phyloP scores from a whole-genome alignment of 2,888 invertebrate genomes.

The Bugula neritina region DNA sequence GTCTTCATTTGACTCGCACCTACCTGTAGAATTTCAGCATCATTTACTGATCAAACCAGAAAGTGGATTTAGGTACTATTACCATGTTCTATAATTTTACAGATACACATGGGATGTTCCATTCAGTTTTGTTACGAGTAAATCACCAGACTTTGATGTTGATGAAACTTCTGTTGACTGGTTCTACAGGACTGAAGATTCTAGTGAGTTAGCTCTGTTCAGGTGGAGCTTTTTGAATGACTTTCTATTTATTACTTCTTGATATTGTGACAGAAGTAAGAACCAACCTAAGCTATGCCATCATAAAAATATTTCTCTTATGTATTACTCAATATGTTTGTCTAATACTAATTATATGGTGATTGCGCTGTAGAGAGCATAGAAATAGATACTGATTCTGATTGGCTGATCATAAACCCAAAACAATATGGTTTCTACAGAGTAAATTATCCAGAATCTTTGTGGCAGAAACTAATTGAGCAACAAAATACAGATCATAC shows the following conservation, averaged over 20 bases:
- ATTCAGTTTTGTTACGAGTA: conserved; percentile 12
- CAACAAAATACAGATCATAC: conserved; percentile 57
- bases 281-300: too few species aligned
- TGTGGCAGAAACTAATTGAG: conserved; percentile 50
- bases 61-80: too few species aligned
- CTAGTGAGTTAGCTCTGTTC: conserved; percentile 7
- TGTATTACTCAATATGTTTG: too few species aligned
- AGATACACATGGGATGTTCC: conserved; percentile 23
- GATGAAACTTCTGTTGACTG: conserved; percentile 6
- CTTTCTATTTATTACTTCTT: too few species aligned
- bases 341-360: too few species aligned
- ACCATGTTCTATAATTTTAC: too few species aligned
- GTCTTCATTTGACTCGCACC: not conserved
- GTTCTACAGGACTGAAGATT: not conserved
- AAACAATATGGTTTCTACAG: conserved; percentile 55
- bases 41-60: too few species aligned
- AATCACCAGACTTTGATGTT: conserved; percentile 3
- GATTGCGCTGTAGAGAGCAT: not conserved
- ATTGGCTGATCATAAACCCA: conserved; percentile 51
- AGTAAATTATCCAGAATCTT: conserved; percentile 52
- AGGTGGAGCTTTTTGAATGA: too few species aligned
- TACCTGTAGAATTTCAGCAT: too few species aligned
- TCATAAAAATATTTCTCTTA: too few species aligned
- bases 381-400: not conserved
- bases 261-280: too few species aligned